Base-by-base conservation (phyloP, 2,113 vertebrate genomes). In the Symphodus melops region DNA sequence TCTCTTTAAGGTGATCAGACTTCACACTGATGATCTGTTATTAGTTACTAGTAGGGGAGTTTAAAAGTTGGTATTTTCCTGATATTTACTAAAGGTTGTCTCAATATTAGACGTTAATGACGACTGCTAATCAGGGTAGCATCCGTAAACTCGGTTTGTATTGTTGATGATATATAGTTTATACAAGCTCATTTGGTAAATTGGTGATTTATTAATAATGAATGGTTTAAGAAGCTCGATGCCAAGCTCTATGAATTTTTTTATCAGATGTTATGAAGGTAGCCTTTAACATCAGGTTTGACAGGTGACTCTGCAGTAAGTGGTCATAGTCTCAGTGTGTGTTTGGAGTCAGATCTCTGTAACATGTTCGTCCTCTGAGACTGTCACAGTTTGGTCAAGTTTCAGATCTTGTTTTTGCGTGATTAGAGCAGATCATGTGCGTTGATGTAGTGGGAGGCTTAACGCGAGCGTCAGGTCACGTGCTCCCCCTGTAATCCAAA, bases 401-500 rank as follows among this genome's bases (percentile, higher is more conserved):
- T 17, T 65, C 3, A 25, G 33, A 64, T n/a, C 14, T 3, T 36
- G 37, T 51, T 56, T 42, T 46, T 41, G n/a, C n/a, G n/a, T n/a
- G n/a, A 36, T 72, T 42, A 13, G 48, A 10, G 17, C 8, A 4
- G 3, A 42, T 23, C 14, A 16, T 44, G 9, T 56, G 19, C 19
- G 5, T 51, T 44, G 48, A 42, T 62, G 62, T 62, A 59, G 60
- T 59, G 1, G 65, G 48, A 75, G 79, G 79, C 55, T 84, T 81
- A 77, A 6, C 70, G 37, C 12, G 57, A 66, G 77, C 82, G 55
- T 3, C 77, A 65, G 68, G 75, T 93, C 92, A 92, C 91, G 86
- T 92, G 92, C 68, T 83, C 4, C 75, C n/a, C 14, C 52, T 75
- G 83, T 92, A 93, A 92, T 92, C 92, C 89, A 73, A 61, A 84